Evolutionary conservation across 2,113 vertebrate species (phyloP), one percentile per base, ranked within the genome.

Genomic region (Carassius auratus): DNA sequence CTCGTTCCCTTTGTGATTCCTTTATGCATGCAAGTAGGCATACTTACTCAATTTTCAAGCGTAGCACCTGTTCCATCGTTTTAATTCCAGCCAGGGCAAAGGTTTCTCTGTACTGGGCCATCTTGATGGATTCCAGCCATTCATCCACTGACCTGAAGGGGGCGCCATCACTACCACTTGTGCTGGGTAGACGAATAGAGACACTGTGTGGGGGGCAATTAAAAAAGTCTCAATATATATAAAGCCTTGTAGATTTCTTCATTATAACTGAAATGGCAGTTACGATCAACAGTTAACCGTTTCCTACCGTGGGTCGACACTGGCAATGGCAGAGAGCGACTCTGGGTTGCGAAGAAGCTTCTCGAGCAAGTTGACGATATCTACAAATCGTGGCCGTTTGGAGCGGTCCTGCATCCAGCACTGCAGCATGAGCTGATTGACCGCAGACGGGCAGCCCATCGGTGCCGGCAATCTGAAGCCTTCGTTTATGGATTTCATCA

Each of bases 401-500:
- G 92, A 14, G 1, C 96, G 95, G 19, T 99, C 98, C 87, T 99
- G 97, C 90, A 95, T 96, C 98, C 98, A 99, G 90, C 98, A 99
- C 87, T 97, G 97, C 87, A 98, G 93, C 97, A 99, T 99, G 86
- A 99, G 96, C 94, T 99, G 97, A 93, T 99, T 96, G 90, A 99
- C 94, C 48, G 98, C 95, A 0, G 98, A 98, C 0, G 98, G 98
- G 13, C 97, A 99, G 88, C 98, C 97, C 95, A 98, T 96, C 0
- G 98, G 98, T 0, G 98, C 97, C 0, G 98, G 98, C 2, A 99
- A 95, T 88, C 98, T 95, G 95, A 97, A 99, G 23, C 96, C 97
- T 2, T 99, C 98, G 0, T 97, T 98, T 92, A 99, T 98, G 59
- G 96, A 96, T 86, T 98, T 99, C 98, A 99, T 99, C 86, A 99